Base-by-base conservation (phyloP, 2,888 invertebrate species). In the Drymonia ruficornis region DNA sequence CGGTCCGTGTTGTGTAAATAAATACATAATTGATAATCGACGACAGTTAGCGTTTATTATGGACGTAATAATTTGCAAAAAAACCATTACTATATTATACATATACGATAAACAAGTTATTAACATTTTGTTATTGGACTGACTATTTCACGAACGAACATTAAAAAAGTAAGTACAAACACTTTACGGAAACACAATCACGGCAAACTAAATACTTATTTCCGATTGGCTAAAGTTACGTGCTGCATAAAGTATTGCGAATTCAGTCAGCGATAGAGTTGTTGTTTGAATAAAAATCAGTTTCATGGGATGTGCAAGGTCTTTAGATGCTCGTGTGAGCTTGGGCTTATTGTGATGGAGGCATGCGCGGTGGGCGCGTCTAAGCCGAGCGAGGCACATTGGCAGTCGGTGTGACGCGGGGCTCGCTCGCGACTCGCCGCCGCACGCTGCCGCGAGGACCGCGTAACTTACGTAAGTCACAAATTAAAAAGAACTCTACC, bases 391-490 rank as follows among this genome's bases (percentile, higher is more conserved):
- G 63, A 63, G 73, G 69, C 77, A 82, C 78, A 88, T 89, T 88
- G 81, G 81, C 83, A 83, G 69, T 80, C 78, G 78, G 77, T 78
- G 81, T 67, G 78, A 75, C 82, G 78, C 79, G 75, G 68, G 65
- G 75, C 58, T 57, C 80, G 83, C 81, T 69, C 83, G 86, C 76
- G 59, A 60, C 52, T 45, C 61, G 47, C 63, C 65, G 67, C 63
- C 59, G 64, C 56, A 46, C 64, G 60, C 51, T 53, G 49, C 51
- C 56, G 49, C 55, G 53, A 31, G 56, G 48, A 52, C 38, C 54
- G 59, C 78, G 76, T 70, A 63, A 86, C 88, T 87, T 88, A 90
- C 91, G 89, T 91, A 91, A 90, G 87, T 84, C 78, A 69, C 76
- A 61, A 66, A 54, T 57, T 45, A 66, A 52, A 66, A 71, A 62